A percentile compares a stretch with the other conserved stretches of the same genome.
Evolutionary conservation across 2,888 invertebrate species (phyloP).

Genomic region (Hemicrepidius hirtus): DNA sequence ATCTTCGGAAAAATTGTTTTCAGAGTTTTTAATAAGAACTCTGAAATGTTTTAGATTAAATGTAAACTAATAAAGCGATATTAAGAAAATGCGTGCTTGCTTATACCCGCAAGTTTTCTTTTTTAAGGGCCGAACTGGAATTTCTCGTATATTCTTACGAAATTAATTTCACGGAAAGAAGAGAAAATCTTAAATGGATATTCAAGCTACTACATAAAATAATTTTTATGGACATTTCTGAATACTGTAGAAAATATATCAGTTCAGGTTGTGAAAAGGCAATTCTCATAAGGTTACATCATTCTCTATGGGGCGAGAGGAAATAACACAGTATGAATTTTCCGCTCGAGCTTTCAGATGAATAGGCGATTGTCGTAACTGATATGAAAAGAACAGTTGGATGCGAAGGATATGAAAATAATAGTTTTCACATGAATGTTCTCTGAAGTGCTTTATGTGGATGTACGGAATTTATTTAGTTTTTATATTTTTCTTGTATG

Average conservation of each 20-base stretch:
- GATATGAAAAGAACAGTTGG: background rate
- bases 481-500: too few species aligned
- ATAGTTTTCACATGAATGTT: background rate
- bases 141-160: background rate
- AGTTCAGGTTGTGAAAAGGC: background rate
- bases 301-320: background rate
- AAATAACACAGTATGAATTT: constrained; percentile 11
- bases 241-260: background rate
- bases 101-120: background rate
- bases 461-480: too few species aligned
- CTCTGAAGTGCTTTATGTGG: too few species aligned
- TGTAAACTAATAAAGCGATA: constrained; percentile 30
- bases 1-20: background rate
- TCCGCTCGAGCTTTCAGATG: constrained; percentile 4
- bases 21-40: constrained; percentile 16
- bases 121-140: background rate
- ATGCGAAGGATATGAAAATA: constrained; percentile 6
- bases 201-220: background rate
- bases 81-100: constrained; percentile 12
- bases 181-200: too few species aligned
- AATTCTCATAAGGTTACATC: background rate
- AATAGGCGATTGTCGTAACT: constrained; percentile 4
- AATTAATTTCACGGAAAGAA: background rate
- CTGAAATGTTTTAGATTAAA: constrained; percentile 21
- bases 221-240: background rate